phyloP scores from a whole-genome alignment of 2,888 invertebrate genomes.

The Onchidella celtica region DNA sequence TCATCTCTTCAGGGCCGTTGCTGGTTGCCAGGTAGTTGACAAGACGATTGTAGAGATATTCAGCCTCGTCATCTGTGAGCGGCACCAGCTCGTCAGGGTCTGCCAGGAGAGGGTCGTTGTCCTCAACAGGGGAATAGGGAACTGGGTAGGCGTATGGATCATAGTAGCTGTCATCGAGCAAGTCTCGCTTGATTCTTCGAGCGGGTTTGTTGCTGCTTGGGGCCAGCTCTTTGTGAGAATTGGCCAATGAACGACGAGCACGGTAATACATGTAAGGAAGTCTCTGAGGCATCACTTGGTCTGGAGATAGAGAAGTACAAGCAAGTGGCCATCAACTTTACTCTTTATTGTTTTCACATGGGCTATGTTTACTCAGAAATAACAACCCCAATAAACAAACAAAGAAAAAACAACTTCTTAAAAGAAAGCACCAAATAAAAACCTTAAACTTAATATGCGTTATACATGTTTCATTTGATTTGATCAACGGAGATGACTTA shows the following conservation, averaged over 20 bases:
- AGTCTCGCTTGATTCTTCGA: conserved; percentile 57
- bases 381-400: too few relatives aligned
- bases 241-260: conserved; percentile 24
- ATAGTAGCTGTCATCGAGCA: conserved; percentile 51
- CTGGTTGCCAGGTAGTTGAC: conserved; percentile 17
- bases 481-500: too few relatives aligned
- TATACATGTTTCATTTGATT: too few relatives aligned
- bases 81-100: conserved; percentile 39
- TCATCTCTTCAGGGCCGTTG: background rate
- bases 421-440: too few relatives aligned
- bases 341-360: too few relatives aligned
- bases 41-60: conserved; percentile 31
- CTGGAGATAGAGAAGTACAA: conserved; percentile 9
- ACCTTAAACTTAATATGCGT: too few relatives aligned
- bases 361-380: too few relatives aligned
- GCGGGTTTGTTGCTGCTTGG: conserved; percentile 39
- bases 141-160: conserved; percentile 19
- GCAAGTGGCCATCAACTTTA: too few relatives aligned
- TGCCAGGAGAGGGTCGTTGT: conserved; percentile 20
- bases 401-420: too few relatives aligned
- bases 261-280: conserved; percentile 27
- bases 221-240: background rate
- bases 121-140: background rate
- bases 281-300: background rate
- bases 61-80: conserved; percentile 37